Evolutionary conservation across 2,888 invertebrate species (phyloP).

Genomic region (Amitus sp.): DNA sequence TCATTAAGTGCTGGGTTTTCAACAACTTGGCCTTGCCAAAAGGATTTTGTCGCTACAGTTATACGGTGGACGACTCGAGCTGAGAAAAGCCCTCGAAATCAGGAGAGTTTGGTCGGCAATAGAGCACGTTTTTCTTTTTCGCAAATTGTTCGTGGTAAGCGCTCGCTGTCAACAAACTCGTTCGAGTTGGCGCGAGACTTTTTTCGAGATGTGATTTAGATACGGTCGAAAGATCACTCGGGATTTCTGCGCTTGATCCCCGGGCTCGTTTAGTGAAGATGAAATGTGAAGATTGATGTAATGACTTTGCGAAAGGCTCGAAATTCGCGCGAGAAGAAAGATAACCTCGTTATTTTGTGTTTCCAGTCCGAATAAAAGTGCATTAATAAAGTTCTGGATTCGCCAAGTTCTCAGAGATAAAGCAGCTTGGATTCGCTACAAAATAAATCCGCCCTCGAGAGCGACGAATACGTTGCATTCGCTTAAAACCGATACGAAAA

Average conservation of each 20-base stretch:
- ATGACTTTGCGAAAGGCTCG: no score
- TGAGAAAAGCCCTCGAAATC: slow-evolving; percentile 17
- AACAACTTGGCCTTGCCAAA: slow-evolving; percentile 3
- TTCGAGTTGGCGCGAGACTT: slow-evolving; percentile 19
- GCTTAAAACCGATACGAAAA: no score
- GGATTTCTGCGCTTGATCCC: slow-evolving; percentile 12
- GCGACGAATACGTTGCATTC: no score
- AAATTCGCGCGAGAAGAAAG: no score
- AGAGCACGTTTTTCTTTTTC: slow-evolving; percentile 42
- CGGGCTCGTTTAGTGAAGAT: slow-evolving; percentile 9
- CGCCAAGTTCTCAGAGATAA: no score
- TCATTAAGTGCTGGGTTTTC: slow-evolving; percentile 24
- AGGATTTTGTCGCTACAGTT: slow-evolving; percentile 8
- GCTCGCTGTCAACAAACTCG: slow-evolving; percentile 25
- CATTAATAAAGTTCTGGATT: no score
- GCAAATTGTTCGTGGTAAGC: slow-evolving; percentile 40
- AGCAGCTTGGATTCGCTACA: no score
- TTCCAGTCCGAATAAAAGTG: no score
- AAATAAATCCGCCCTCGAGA: no score
- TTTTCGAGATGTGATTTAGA: slow-evolving; percentile 28
- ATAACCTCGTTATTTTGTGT: no score
- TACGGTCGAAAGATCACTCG: slow-evolving; percentile 13
- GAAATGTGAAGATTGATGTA: slow-evolving; percentile 25
- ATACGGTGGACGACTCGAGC: not conserved
- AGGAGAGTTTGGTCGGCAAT: slow-evolving; percentile 22